phyloP scores from a whole-genome alignment of 2,113 vertebrate species.

The Balaenoptera acutorostrata region DNA sequence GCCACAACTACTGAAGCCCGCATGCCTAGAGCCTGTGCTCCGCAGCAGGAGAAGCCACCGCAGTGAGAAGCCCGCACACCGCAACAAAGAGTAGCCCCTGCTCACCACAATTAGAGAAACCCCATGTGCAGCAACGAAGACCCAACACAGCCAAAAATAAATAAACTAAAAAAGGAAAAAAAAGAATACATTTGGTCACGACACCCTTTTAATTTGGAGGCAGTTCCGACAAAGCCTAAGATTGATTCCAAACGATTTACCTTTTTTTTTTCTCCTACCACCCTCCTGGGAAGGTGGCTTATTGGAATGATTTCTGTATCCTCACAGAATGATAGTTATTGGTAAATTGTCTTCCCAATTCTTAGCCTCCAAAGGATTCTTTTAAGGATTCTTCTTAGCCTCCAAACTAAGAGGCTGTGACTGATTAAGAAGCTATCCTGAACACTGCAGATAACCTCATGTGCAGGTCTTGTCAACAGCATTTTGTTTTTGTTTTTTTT shows the following conservation, averaged over 20 bases:
- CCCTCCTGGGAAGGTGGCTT: not conserved
- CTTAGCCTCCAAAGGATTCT: too few species aligned
- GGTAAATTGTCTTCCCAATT: not conserved
- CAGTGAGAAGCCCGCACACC: too few species aligned
- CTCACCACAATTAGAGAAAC: too few species aligned
- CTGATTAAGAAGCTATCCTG: not conserved
- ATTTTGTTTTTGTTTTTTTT: not conserved
- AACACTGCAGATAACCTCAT: not conserved
- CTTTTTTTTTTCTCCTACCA: not conserved
- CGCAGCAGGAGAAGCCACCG: too few species aligned
- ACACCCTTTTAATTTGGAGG: conserved; percentile 44
- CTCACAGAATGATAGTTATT: conserved; percentile 25
- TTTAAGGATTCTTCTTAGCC: not conserved
- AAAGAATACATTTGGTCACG: not conserved
- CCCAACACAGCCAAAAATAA: too few species aligned
- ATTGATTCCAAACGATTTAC: conserved; percentile 7
- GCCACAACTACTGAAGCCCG: too few species aligned
- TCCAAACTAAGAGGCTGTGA: not conserved
- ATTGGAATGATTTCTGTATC: not conserved
- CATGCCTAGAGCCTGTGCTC: too few species aligned
- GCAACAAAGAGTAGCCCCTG: too few species aligned
- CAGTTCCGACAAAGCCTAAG: conserved; percentile 18
- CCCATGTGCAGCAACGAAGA: too few species aligned
- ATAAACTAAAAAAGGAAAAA: too few species aligned
- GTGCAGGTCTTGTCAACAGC: not conserved